A percentile compares a stretch with the other conserved stretches of the same genome.
Evolutionary conservation across 2,113 vertebrate species (phyloP).

Genomic region (Psilopsiagon aymara): DNA sequence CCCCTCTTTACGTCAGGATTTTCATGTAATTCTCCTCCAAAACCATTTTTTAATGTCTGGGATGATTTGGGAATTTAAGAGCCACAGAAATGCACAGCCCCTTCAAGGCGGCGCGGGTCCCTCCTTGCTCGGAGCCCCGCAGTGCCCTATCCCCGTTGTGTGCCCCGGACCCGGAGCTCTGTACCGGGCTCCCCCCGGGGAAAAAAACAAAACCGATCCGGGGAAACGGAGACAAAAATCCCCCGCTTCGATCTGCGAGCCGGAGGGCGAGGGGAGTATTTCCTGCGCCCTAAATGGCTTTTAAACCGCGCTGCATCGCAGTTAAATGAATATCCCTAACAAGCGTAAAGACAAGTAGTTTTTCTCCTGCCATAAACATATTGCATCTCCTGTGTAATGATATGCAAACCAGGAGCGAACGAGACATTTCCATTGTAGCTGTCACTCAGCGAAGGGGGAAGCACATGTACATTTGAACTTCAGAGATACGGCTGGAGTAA

Average conservation of each 20-base stretch:
- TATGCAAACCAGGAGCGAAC: conserved; percentile 72
- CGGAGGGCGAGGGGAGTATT: not conserved
- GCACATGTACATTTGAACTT: conserved; percentile 77
- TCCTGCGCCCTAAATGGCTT: conserved; percentile 25
- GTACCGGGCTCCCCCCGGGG: not conserved
- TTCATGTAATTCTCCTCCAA: not conserved
- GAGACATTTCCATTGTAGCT: conserved; percentile 73
- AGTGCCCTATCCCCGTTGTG: not conserved
- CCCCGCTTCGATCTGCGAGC: not conserved
- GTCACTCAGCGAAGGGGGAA: conserved; percentile 67
- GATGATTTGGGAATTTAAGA: conserved; percentile 35
- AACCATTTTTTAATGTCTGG: not conserved
- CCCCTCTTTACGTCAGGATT: not conserved
- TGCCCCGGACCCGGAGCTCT: not conserved
- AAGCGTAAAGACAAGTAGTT: conserved; percentile 60
- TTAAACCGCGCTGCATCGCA: conserved; percentile 9
- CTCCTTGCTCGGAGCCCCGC: not conserved
- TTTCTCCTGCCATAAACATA: conserved; percentile 71
- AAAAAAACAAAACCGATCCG: not conserved
- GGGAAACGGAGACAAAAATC: not conserved
- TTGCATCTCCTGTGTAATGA: conserved; percentile 68
- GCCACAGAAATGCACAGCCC: conserved; percentile 6
- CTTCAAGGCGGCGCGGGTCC: not conserved
- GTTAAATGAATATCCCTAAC: conserved; percentile 57
- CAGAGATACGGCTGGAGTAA: conserved; percentile 64